Evolutionary conservation across 1,140 invertebrate genomes (phyloP).

Genomic region (Leucophenga varia): DNA sequence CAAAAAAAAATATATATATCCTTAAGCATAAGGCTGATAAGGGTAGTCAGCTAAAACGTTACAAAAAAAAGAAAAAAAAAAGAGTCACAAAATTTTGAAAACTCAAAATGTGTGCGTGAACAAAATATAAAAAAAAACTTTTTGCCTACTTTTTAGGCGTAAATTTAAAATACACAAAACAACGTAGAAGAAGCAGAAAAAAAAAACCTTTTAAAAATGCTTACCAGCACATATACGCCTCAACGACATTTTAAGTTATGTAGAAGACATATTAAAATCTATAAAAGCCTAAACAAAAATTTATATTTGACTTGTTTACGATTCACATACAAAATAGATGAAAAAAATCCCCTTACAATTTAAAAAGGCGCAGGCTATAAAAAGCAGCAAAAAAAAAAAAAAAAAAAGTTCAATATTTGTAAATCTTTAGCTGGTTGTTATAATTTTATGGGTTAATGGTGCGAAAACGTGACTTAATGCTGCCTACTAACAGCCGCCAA

Average conservation of each 20-base stretch:
- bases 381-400: slow-evolving; percentile 21
- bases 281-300: slow-evolving; percentile 47
- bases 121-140: slow-evolving; percentile 14
- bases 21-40: slow-evolving; percentile 34
- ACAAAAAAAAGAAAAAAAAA: neutral
- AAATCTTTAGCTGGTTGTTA: slow-evolving; percentile 41
- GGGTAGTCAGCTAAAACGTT: slow-evolving; percentile 19
- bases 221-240: no score
- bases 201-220: no score
- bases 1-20: slow-evolving; percentile 21
- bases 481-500: neutral
- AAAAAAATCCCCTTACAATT: slow-evolving; percentile 2
- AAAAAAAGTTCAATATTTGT: slow-evolving; percentile 52
- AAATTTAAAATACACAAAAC: slow-evolving; percentile 37
- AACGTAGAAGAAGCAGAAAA: no score
- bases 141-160: slow-evolving; percentile 45
- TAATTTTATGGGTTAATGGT: slow-evolving; percentile 56
- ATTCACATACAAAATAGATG: no score
- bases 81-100: slow-evolving; percentile 3
- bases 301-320: slow-evolving; percentile 50
- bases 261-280: slow-evolving; percentile 51
- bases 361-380: slow-evolving; percentile 38
- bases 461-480: slow-evolving; percentile 56
- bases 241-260: no score
- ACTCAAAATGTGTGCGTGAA: neutral